Percentiles rank a stretch among this genome's conserved stretches.
Conservation (phyloP, 2,888 invertebrate genomes). For the Troglohyphantes excavatus region DNA sequence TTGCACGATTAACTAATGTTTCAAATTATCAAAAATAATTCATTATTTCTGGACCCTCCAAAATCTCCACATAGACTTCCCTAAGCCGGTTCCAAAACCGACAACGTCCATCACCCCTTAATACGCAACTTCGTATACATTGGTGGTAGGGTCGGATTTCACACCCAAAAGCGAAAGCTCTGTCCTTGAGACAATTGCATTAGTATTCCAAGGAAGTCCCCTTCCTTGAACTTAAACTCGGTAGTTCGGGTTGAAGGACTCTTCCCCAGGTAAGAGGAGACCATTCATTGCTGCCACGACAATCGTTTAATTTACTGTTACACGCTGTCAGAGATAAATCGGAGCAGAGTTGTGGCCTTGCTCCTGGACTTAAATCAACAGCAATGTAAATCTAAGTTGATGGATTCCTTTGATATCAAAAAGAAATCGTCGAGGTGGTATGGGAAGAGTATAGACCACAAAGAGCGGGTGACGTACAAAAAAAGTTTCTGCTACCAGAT, state of each 20-base stretch:
- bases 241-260: conserved; percentile 63
- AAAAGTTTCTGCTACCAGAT: no score
- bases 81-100: no score
- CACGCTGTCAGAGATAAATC: background rate
- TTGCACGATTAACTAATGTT: no score
- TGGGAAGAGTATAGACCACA: no score
- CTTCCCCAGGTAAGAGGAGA: background rate
- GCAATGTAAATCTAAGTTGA: background rate
- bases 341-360: background rate
- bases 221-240: conserved; percentile 64
- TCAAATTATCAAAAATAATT: no score
- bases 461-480: no score
- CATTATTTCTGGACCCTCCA: no score
- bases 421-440: no score
- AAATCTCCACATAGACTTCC: no score
- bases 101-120: background rate
- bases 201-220: conserved; percentile 37
- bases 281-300: conserved; percentile 18
- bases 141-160: background rate
- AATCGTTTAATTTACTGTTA: background rate
- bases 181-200: conserved; percentile 66
- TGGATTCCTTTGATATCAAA: no score
- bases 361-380: background rate
- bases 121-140: background rate
- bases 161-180: conserved; percentile 35